Percentiles rank a stretch among this genome's conserved stretches.
Conservation (phyloP, 2,113 vertebrate species). For the Indri indri region DNA sequence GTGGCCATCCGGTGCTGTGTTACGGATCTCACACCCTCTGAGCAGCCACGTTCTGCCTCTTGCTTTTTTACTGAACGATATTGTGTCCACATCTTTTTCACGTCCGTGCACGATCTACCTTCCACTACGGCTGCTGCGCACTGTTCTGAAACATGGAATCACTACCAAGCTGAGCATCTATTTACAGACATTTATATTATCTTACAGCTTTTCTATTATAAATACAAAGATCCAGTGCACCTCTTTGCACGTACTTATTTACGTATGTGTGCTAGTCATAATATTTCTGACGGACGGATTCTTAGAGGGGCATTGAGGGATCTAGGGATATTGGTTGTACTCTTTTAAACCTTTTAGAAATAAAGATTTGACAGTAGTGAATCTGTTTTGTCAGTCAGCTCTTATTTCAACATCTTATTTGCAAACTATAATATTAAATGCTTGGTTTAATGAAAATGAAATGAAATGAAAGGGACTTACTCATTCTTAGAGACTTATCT, state of each 20-base stretch:
- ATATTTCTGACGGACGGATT: background rate
- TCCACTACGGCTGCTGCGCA: background rate
- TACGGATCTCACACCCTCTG: background rate
- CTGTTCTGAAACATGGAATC: background rate
- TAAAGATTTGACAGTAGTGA: background rate
- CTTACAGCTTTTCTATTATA: background rate
- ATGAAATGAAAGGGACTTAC: background rate
- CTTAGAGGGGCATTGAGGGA: background rate
- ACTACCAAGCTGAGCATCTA: background rate
- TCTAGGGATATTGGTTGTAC: background rate
- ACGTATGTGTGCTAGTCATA: background rate
- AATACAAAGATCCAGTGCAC: background rate
- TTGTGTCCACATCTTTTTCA: background rate
- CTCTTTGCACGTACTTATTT: background rate
- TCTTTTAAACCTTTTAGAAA: background rate
- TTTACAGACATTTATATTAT: background rate
- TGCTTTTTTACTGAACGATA: background rate
- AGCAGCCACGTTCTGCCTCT: too few species aligned
- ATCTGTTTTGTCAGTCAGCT: background rate
- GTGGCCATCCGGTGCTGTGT: background rate
- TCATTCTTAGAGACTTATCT: conserved; percentile 6
- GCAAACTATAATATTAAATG: background rate
- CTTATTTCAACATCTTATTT: background rate
- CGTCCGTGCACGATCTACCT: background rate
- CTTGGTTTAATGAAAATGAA: background rate